Evolutionary conservation across 2,888 invertebrate species (phyloP), one percentile per base, ranked within the genome.

Genomic region (Lycia hirtaria): DNA sequence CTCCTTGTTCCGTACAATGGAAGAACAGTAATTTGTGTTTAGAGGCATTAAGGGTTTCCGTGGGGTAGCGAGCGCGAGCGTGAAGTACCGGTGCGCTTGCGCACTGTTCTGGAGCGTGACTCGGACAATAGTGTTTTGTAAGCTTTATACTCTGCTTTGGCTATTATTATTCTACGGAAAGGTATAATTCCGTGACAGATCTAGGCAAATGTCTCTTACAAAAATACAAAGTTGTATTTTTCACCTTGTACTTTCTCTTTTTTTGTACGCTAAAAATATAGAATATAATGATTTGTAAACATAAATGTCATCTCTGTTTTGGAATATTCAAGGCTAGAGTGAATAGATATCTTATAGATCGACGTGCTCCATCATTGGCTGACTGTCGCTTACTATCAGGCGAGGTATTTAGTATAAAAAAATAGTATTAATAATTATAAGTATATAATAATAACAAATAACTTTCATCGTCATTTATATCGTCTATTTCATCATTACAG

Each of bases 1-100:
- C 69, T 73, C 73, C 73, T 86, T 76, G 70, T 65, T 83, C 62
- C 59, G 60, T 73, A 87, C 85, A 88, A 88, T 84, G 71, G 80
- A 67, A 65, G 68, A 68, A 60, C 60, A 56, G 72, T 67, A 77
- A 76, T 79, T 76, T 72, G 72, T 66, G 63, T 69, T 68, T 71
- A 71, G 40, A 57, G 9, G 50, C 41, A 57, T 47, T 67, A 68
- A 73, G 72, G 76, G 73, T 74, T 73, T 69, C 61, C 44, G 61
- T 52, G 71, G 62, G 57, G 70, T 68, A 67, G 68, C 66, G 65
- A 64, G 72, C 67, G 73, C 73, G 65, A 54, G 54, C 80, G 79
- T 80, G 77, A 78, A 78, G 65, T 78, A 81, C 73, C 80, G 77
- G 66, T 76, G 72, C 75, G 63, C 66, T 58, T 57, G 66, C 67